Base-by-base conservation (phyloP, 2,888 invertebrate genomes). In the Neuroscelio doddi region DNA sequence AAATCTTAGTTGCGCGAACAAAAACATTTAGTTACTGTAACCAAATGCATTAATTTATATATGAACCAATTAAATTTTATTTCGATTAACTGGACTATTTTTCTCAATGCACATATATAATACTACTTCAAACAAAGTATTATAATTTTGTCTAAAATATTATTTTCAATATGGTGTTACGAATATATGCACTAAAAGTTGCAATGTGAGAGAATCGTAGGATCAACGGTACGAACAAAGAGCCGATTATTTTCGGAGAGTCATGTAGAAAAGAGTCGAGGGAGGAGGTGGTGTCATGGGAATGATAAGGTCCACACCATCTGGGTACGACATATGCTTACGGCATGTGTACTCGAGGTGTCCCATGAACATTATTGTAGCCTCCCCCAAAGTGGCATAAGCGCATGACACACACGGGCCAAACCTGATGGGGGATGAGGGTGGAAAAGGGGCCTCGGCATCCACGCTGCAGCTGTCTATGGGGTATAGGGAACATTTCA, bases 271-370 rank as follows among this genome's bases (percentile, higher is more conserved):
- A 46, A 51, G 53, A 42, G 29, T 24, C 15, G 15, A 27, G 32
- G 47, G 29, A 50, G 41, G 17, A 41, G 61, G 50, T 50, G 52
- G 56, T 52, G 63, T 55, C 42, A 56, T 52, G 56, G 55, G 50
- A 64, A 71, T 74, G 77, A 79, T 77, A 78, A 78, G 75, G 75
- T 68, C 68, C 62, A 55, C 46, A 66, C 73, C 79, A 80, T 78
- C 78, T 80, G 79, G 66, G 65, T 70, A 39, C 67, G 69, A 74
- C 79, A 80, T 78, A 80, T 80, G 78, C 76, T 75, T 74, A 66
- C 64, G 68, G 70, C 72, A 72, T 73, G 69, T 73, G 69, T 70
- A 70, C 67, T 65, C 51, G 42, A 47, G 47, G 62, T 71, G 68
- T 75, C 69, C 68, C 64, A 62, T 59, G 63, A 61, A 70, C 56